Percentiles rank a stretch among this genome's conserved stretches.
These are phyloP conservation scores for Hiodon tergisus DNA, from an alignment of 2,113 vertebrate species.

Conservation along the genomic window DNA sequence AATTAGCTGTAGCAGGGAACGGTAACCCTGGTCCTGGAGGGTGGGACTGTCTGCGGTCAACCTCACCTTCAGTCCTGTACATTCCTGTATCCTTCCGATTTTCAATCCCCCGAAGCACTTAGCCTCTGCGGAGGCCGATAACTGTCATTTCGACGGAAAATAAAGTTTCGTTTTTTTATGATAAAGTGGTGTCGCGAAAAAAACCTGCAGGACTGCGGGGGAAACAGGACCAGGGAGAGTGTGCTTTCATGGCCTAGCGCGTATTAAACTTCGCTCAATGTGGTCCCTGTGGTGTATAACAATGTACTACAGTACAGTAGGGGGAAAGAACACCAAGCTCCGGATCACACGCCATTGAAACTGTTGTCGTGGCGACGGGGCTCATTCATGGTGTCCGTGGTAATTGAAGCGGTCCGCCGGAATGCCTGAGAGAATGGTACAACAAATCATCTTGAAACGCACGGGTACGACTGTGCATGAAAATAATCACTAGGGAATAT, in stretches of 20 bases:
- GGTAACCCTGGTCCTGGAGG: neutral
- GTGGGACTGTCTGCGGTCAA: neutral
- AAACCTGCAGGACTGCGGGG: neutral
- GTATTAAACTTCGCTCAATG: constrained; percentile 3
- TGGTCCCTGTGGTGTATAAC: neutral
- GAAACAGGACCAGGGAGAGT: neutral
- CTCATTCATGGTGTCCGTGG: neutral
- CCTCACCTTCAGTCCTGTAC: neutral
- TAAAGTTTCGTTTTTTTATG: neutral
- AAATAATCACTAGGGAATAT: constrained; percentile 18
- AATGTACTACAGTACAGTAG: constrained; percentile 3
- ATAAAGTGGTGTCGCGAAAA: neutral
- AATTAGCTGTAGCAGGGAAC: neutral
- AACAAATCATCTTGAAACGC: neutral
- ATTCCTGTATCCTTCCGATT: neutral
- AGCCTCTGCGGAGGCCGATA: neutral
- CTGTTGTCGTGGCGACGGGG: neutral
- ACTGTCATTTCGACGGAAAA: neutral
- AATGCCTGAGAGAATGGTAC: neutral
- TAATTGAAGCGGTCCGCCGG: neutral
- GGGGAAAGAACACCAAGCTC: constrained; percentile 8
- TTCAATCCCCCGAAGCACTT: neutral
- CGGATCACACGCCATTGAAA: neutral
- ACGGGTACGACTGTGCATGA: neutral
- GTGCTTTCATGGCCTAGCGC: neutral